These are phyloP conservation scores for Aptenodytes patagonicus DNA, from an alignment of 2,113 vertebrate species.

Conservation along the genomic window DNA sequence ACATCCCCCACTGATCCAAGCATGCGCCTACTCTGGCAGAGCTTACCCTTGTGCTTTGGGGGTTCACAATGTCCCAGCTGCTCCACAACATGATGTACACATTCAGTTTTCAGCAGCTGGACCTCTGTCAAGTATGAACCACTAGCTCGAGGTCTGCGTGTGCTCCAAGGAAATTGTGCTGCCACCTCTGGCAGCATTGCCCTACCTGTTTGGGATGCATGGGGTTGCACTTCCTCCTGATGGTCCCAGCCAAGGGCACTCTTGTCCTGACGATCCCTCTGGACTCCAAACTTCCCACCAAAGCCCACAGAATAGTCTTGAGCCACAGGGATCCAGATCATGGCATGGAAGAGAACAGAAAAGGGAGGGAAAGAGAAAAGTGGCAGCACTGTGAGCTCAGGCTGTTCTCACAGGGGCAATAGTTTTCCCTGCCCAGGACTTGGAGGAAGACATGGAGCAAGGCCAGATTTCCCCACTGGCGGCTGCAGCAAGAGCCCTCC, in stretches of 20 bases:
- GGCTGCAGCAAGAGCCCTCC: neutral
- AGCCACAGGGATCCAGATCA: neutral
- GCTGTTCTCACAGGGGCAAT: neutral
- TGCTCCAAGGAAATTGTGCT: neutral
- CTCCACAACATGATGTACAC: neutral
- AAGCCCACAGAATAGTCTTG: conserved; percentile 67
- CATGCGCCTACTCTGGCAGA: neutral
- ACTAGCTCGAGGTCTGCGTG: neutral
- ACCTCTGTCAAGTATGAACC: neutral
- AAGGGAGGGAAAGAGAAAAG: neutral
- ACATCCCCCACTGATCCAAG: neutral
- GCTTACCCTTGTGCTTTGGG: neutral
- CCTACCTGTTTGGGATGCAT: conserved; percentile 70
- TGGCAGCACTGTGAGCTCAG: neutral
- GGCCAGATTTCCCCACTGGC: neutral
- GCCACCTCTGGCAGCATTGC: neutral
- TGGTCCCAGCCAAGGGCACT: conserved; percentile 71
- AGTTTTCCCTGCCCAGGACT: neutral
- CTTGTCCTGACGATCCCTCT: conserved; percentile 84
- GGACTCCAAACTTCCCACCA: conserved; percentile 80
- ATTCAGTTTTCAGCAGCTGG: neutral
- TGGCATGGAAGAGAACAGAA: neutral
- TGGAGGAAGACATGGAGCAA: neutral
- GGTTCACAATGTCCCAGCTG: neutral
- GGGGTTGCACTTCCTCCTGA: conserved; percentile 61